phyloP scores from a whole-genome alignment of 1,140 invertebrate species.

The Tetraneura akinire region DNA sequence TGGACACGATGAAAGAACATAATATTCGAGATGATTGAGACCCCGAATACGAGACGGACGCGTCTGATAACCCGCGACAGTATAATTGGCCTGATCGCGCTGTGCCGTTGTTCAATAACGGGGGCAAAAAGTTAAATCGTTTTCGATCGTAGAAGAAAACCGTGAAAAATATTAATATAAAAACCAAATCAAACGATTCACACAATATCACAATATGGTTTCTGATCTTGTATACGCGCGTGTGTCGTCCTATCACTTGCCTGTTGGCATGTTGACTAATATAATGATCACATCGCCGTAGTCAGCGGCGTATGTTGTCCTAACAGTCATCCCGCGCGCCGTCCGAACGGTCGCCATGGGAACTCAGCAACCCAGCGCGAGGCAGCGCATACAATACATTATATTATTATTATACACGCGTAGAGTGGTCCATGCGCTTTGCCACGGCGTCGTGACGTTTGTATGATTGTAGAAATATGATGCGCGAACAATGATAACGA shows the following conservation, averaged over 20 bases:
- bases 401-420: background rate
- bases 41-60: background rate
- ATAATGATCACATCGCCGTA: constrained; percentile 47
- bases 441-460: background rate
- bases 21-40: background rate
- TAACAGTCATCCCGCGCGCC: background rate
- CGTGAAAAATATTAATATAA: too few relatives aligned
- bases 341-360: constrained; percentile 25
- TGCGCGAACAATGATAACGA: constrained; percentile 15
- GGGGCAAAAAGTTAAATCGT: too few relatives aligned
- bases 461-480: background rate
- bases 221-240: too few relatives aligned
- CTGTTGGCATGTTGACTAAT: constrained; percentile 50
- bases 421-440: constrained; percentile 47
- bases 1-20: background rate
- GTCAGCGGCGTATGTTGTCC: background rate
- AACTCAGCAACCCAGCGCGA: constrained; percentile 32
- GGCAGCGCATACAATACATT: background rate
- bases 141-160: too few relatives aligned
- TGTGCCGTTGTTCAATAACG: background rate
- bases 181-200: too few relatives aligned
- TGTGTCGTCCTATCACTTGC: constrained; percentile 40
- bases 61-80: background rate
- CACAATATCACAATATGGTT: too few relatives aligned
- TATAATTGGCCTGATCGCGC: background rate